Evolutionary conservation across 37 sponge, comb jelly and placozoan species (phyloP).

Genomic region (Spongilla lacustris): DNA sequence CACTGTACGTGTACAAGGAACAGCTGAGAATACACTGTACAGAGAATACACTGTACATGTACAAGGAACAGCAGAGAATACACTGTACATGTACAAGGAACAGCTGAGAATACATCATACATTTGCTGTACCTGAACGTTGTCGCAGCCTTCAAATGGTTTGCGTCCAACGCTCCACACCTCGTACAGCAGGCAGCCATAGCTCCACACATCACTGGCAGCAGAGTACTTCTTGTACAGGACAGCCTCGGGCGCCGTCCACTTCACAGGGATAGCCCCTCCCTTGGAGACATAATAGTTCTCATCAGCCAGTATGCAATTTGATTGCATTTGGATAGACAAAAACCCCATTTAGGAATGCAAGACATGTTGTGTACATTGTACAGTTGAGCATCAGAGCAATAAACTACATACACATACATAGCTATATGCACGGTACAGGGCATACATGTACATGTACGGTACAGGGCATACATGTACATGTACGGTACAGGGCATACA

Average conservation of each 20-base stretch:
- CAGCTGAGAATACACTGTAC: too few relatives aligned
- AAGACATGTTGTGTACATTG: neutral
- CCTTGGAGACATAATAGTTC: neutral
- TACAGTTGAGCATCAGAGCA: too few relatives aligned
- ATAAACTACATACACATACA: too few relatives aligned
- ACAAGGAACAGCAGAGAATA: too few relatives aligned
- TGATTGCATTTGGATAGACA: neutral
- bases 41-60: too few relatives aligned
- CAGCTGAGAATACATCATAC: too few relatives aligned
- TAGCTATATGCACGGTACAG: too few relatives aligned
- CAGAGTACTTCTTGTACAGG: neutral
- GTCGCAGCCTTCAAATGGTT: slow-evolving; percentile 1
- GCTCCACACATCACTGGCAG: neutral
- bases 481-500: too few relatives aligned
- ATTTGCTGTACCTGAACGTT: neutral
- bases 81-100: too few relatives aligned
- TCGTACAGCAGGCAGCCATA: slow-evolving; percentile 5
- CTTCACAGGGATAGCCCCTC: neutral
- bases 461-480: too few relatives aligned
- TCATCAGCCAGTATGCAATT: neutral
- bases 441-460: too few relatives aligned
- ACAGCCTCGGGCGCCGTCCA: neutral
- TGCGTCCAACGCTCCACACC: neutral
- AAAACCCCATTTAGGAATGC: neutral
- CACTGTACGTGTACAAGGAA: too few relatives aligned